These are phyloP conservation scores for Halictus rubicundus DNA, from an alignment of 1,140 invertebrate genomes.

Conservation along the genomic window DNA sequence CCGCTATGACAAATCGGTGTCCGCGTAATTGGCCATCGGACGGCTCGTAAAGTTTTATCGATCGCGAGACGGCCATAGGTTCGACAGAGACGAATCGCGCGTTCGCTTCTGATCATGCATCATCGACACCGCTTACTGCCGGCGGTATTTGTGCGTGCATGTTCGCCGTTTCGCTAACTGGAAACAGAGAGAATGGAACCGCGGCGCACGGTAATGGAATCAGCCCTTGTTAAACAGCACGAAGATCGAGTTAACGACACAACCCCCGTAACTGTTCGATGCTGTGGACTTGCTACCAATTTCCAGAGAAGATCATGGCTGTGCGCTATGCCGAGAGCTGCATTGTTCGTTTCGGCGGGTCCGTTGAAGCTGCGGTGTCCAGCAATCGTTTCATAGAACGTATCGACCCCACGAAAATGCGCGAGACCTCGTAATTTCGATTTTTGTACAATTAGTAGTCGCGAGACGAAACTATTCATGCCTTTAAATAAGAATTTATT, in stretches of 20 bases:
- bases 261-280: neutral
- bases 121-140: neutral
- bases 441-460: no score
- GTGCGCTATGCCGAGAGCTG: neutral
- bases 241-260: neutral
- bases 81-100: conserved; percentile 14
- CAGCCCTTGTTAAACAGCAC: neutral
- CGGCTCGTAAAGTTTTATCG: conserved; percentile 29
- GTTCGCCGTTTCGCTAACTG: neutral
- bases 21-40: neutral
- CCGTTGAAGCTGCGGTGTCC: neutral
- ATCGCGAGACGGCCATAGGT: neutral
- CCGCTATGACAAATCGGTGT: conserved; percentile 16
- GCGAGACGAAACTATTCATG: no score
- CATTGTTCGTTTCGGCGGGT: neutral
- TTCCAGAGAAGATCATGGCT: neutral
- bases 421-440: no score
- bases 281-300: neutral
- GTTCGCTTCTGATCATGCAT: conserved; percentile 12
- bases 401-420: no score
- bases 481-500: no score
- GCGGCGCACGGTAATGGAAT: neutral
- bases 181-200: no score
- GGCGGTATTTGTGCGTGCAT: neutral
- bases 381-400: no score